Evolutionary conservation across 2,797 vertebrate genomes (phyloP).

Genomic region (Heteromormyrus szaboi): DNA sequence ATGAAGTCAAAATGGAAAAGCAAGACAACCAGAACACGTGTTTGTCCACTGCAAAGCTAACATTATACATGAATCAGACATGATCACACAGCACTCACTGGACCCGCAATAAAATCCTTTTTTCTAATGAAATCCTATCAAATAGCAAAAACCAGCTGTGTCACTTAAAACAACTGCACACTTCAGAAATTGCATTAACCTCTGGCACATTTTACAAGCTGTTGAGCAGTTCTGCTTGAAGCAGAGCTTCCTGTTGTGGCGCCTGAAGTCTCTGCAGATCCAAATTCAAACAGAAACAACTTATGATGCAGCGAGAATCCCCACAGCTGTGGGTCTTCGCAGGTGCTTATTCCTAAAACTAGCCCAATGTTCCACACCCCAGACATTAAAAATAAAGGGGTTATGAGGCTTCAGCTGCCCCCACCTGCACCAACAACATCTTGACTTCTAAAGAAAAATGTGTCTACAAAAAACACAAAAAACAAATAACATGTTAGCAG

Average conservation of each 20-base stretch:
- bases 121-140: not conserved
- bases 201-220: not conserved
- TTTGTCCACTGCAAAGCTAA: not conserved
- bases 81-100: not conserved
- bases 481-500: not conserved
- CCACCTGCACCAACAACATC: not conserved
- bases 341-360: not conserved
- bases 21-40: not conserved
- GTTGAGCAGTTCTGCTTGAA: not conserved
- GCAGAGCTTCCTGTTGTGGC: constrained; percentile 11
- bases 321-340: not conserved
- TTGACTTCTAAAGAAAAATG: not conserved
- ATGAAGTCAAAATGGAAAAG: not conserved
- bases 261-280: not conserved
- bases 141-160: not conserved
- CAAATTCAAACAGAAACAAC: not conserved
- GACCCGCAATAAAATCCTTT: not conserved
- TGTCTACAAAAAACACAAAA: not conserved
- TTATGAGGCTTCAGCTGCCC: not conserved
- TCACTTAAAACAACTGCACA: not conserved
- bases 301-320: not conserved
- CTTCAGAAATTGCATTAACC: not conserved
- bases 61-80: not conserved
- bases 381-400: not conserved
- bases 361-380: not conserved